phyloP scores from a whole-genome alignment of 2,888 invertebrate genomes.

The Melipona beecheii region DNA sequence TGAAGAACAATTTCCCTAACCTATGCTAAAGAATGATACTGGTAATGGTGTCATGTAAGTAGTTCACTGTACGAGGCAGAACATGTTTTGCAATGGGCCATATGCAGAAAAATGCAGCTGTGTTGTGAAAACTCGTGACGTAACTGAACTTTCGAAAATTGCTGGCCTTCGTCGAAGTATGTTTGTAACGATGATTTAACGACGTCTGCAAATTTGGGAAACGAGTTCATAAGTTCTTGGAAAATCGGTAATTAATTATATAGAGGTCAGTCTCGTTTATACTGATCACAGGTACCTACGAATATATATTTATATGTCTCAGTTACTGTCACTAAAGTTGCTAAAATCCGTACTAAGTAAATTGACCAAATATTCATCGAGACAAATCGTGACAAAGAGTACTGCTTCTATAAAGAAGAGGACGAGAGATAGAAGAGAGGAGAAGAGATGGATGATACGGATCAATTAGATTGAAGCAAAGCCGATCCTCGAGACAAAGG shows the following conservation, averaged over 20 bases:
- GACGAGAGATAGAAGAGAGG: background rate
- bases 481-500: constrained; percentile 59
- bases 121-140: constrained; percentile 34
- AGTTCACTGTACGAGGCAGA: background rate
- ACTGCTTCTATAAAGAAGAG: background rate
- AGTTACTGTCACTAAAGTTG: too few species aligned
- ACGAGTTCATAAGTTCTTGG: background rate
- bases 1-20: background rate
- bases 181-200: constrained; percentile 34
- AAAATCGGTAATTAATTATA: background rate
- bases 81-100: constrained; percentile 41
- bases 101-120: constrained; percentile 38
- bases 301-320: background rate
- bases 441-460: constrained; percentile 14
- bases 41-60: background rate
- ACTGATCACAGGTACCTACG: background rate
- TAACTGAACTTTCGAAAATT: constrained; percentile 62
- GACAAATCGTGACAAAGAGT: background rate
- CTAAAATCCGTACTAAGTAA: background rate
- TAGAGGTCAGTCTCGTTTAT: constrained; percentile 1
- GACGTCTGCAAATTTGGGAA: constrained; percentile 47
- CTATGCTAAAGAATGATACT: background rate
- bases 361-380: background rate
- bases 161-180: constrained; percentile 46
- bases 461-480: constrained; percentile 45